Conservation (phyloP, 2,888 invertebrate species). For the Terebella lapidaria region DNA sequence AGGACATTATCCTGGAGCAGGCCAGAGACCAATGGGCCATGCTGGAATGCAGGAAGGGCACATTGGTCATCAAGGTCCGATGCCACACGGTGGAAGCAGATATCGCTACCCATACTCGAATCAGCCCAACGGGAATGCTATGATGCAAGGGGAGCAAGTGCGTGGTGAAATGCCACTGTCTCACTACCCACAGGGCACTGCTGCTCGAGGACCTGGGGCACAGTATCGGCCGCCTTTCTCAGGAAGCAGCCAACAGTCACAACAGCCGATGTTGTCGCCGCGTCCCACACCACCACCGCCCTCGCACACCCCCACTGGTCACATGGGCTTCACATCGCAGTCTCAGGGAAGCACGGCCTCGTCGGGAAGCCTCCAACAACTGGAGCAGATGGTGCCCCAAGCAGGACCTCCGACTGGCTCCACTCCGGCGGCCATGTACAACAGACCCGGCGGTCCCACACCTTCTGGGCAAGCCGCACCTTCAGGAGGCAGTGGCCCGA, state of each 20-base stretch:
- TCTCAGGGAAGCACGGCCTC: background rate
- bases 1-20: background rate
- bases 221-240: background rate
- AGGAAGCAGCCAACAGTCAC: background rate
- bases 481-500: background rate
- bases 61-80: background rate
- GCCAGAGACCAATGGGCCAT: background rate
- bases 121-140: background rate
- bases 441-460: too few relatives aligned
- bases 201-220: background rate
- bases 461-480: too few relatives aligned
- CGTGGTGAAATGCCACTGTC: background rate
- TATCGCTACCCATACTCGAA: background rate
- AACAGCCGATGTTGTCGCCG: constrained; percentile 3
- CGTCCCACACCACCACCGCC: background rate
- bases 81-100: background rate
- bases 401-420: background rate
- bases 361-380: background rate
- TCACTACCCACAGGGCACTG: background rate
- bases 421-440: too few relatives aligned
- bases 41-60: background rate
- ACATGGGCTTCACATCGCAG: background rate
- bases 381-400: constrained; percentile 4
- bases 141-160: background rate
- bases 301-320: background rate